Base-by-base conservation (phyloP, 2,888 invertebrate species). In the Ethmia dodecea region DNA sequence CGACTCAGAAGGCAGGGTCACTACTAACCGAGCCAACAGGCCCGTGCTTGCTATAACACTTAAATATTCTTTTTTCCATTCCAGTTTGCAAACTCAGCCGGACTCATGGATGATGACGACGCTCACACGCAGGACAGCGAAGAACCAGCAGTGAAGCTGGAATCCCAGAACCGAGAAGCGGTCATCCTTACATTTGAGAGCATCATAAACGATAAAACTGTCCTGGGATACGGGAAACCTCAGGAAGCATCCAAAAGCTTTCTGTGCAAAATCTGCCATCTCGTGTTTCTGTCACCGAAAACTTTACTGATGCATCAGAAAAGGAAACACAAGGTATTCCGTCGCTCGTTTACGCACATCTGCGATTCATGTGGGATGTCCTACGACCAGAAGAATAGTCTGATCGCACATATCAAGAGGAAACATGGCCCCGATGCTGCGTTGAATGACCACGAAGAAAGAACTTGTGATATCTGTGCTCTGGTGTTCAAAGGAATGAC, bases 361-460 rank as follows among this genome's bases (percentile, higher is more conserved):
- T 86, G 86, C 29, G 73, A 83, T 45, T 57, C 70, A 28, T 86
- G 86, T 25, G 70, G 75, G 0, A 79, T 83, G 78, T 58, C 79
- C 0, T 86, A 84, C 12, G 81, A 81, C 28, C 62, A 62, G 37
- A 83, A 81, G 34, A 79, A 74, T 24, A 84, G 86, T 49, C 49
- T 86, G 28, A 60, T 66, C 0, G 79, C 78, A 5, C 86, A 86
- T 49, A 73, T 79, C 1, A 74, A 63, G 31, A 61, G 86, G 24
- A 84, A 80, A 57, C 86, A 86, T 14, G 75, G 72, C 0, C 77
- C 80, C 0, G 47, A 72, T 29, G 47, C 73, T 0, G 46, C 48
- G 1, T 57, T 58, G 1, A 74, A 80, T 24, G 83, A 81, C 29
- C 49, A 52, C 10, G 60, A 68, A 27, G 81, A 83, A 37, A 45